phyloP scores from a whole-genome alignment of 2,797 vertebrate genomes.

The Lepus oiostolus region DNA sequence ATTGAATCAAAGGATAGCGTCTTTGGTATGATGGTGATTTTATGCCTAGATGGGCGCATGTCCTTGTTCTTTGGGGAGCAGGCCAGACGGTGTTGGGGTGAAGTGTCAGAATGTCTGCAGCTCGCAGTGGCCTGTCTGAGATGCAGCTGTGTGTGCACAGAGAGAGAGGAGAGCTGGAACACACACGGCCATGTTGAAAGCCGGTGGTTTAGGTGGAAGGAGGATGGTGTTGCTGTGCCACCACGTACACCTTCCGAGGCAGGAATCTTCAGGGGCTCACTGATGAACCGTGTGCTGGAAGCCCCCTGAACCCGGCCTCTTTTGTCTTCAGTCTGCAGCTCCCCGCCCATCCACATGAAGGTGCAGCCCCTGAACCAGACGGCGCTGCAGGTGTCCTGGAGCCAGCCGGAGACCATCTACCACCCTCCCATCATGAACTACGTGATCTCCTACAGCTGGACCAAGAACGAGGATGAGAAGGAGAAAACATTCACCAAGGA shows the following conservation, averaged over 20 bases:
- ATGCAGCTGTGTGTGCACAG: not conserved
- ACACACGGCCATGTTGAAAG: not conserved
- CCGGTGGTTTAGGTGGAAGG: rapidly evolving
- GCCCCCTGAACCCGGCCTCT: slow-evolving; percentile 29
- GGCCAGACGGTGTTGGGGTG: not conserved
- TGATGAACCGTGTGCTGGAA: rapidly evolving
- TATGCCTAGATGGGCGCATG: too few species aligned
- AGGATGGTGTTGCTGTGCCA: rapidly evolving
- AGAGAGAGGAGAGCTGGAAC: not conserved
- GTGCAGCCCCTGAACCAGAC: slow-evolving; percentile 96
- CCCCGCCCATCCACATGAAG: slow-evolving; percentile 97
- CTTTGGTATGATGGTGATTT: rapidly evolving
- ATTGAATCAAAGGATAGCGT: not conserved
- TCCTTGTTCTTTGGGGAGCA: not conserved
- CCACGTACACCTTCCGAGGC: rapidly evolving
- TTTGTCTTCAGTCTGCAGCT: slow-evolving; percentile 94
- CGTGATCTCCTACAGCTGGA: slow-evolving; percentile 98
- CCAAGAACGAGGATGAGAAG: slow-evolving; percentile 96
- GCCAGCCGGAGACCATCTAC: slow-evolving; percentile 94
- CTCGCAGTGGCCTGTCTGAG: not conserved
- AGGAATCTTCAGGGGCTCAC: rapidly evolving
- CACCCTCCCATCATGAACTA: slow-evolving; percentile 97
- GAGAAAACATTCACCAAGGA: slow-evolving; percentile 97
- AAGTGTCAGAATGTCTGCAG: not conserved
- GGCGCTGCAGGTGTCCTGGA: slow-evolving; percentile 95